Evolutionary conservation across 2,797 vertebrate genomes (phyloP).

Genomic region (Gymnopithys bicolor): DNA sequence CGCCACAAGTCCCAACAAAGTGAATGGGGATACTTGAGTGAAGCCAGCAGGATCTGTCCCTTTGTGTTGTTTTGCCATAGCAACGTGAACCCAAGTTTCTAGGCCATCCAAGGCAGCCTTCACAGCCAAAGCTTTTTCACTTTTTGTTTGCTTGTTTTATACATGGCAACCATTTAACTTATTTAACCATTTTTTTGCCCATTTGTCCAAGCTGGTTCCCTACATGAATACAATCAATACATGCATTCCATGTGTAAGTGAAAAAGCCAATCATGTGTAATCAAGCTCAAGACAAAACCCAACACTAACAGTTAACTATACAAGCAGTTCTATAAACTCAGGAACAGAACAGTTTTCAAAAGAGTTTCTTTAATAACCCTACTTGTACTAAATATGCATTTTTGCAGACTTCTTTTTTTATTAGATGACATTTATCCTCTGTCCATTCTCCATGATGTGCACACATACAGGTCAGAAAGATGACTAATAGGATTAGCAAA

Average conservation of each 20-base stretch:
- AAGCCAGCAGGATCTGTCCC: slow-evolving; percentile 35
- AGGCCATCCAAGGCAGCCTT: slow-evolving; percentile 21
- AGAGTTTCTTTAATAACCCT: neutral
- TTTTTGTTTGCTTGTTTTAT: slow-evolving; percentile 59
- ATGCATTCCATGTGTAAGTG: neutral
- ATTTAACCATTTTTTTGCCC: slow-evolving; percentile 22
- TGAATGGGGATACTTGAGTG: neutral
- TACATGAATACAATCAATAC: neutral
- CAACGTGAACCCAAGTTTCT: slow-evolving; percentile 46
- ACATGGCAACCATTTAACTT: slow-evolving; percentile 37
- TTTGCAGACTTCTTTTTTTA: neutral
- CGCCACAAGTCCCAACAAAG: neutral
- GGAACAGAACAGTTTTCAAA: neutral
- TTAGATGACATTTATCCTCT: neutral
- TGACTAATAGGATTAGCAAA: neutral
- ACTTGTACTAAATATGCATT: neutral
- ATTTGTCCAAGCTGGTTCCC: neutral
- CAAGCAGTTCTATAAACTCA: neutral
- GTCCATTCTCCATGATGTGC: neutral
- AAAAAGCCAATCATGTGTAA: neutral
- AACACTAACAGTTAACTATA: neutral
- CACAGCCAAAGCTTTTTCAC: slow-evolving; percentile 45
- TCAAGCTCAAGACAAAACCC: neutral
- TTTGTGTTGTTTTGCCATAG: slow-evolving; percentile 60
- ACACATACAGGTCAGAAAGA: accelerated